Percentiles rank a stretch among this genome's conserved stretches.
Evolutionary conservation across 2,113 vertebrate species (phyloP).

Genomic region (Spea multiplicata): DNA sequence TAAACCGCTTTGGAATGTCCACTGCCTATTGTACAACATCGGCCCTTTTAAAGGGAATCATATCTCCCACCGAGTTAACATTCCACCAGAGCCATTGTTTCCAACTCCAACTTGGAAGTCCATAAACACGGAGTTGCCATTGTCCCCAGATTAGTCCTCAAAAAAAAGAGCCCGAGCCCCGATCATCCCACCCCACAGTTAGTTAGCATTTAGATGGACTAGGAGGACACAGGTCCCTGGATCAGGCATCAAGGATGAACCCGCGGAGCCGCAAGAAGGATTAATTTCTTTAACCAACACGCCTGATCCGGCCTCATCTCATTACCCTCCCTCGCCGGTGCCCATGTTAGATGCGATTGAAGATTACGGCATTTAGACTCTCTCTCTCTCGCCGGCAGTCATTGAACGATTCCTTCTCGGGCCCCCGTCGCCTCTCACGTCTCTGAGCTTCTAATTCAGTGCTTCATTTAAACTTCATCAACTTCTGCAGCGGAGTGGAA

Average conservation of each 20-base stretch:
- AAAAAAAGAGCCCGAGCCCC: conserved; percentile 69
- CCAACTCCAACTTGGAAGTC: conserved; percentile 11
- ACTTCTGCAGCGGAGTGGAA: conserved; percentile 99
- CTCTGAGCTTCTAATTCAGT: conserved; percentile 72
- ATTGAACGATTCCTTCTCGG: conserved; percentile 57
- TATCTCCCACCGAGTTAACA: no score
- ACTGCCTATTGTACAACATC: no score
- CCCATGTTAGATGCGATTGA: conserved; percentile 91
- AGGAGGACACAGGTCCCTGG: conserved; percentile 68
- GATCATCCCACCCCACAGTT: conserved; percentile 59
- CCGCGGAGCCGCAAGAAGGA: conserved; percentile 71
- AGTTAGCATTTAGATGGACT: conserved; percentile 99
- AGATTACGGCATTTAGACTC: conserved; percentile 97
- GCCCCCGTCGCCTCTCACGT: conserved; percentile 49
- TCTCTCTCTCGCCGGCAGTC: conserved; percentile 65
- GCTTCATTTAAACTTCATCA: conserved; percentile 99
- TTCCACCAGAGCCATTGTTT: no score
- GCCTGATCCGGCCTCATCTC: conserved; percentile 85
- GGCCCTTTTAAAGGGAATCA: no score
- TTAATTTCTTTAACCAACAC: conserved; percentile 80
- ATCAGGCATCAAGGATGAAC: conserved; percentile 81
- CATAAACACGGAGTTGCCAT: conserved; percentile 60
- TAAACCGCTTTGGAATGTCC: no score
- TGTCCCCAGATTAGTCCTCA: conserved; percentile 77
- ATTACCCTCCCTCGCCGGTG: conserved; percentile 91